Evolutionary conservation across 2,797 vertebrate species (phyloP).

Genomic region (Numenius phaeopus): DNA sequence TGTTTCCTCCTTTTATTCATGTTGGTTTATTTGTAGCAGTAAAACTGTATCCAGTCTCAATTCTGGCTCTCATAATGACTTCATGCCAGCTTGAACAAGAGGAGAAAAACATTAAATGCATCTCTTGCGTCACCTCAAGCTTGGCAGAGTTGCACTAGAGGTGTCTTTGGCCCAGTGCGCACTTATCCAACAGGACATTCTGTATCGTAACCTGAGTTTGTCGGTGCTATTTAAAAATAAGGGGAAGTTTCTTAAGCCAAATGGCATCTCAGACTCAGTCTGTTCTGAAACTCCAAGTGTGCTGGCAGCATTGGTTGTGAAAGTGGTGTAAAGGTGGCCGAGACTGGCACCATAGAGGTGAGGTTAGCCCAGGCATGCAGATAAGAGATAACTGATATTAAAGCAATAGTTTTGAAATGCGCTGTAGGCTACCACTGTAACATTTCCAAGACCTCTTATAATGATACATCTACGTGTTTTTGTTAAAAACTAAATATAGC

Average conservation of each 20-base stretch:
- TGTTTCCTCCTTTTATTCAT: background rate
- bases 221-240: background rate
- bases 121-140: background rate
- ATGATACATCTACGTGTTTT: background rate
- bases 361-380: background rate
- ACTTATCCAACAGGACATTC: background rate
- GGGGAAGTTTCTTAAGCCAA: background rate
- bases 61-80: background rate
- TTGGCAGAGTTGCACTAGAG: background rate
- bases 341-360: background rate
- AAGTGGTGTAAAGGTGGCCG: background rate
- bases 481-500: background rate
- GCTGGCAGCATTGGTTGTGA: background rate
- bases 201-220: background rate
- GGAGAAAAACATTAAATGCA: background rate
- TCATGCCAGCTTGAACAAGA: background rate
- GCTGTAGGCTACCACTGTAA: background rate
- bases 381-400: background rate
- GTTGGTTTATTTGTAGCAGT: background rate
- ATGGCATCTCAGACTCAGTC: background rate
- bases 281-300: background rate
- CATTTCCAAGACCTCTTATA: background rate
- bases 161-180: background rate
- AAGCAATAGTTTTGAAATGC: background rate
- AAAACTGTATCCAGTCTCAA: background rate